Base-by-base conservation (phyloP, 2,797 vertebrate genomes). In the Ceryle rudis region DNA sequence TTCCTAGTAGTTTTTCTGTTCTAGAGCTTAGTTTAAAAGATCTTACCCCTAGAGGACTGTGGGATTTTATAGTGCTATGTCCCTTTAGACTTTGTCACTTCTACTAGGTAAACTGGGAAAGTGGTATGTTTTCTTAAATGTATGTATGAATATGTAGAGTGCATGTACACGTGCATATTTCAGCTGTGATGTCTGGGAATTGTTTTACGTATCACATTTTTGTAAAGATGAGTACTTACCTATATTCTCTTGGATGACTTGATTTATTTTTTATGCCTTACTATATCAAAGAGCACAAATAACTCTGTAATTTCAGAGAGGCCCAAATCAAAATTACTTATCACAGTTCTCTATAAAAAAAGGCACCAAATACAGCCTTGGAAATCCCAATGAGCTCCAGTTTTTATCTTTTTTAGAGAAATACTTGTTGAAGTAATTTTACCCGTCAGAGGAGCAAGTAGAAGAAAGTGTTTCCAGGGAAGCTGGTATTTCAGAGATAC, bases 361-460 rank as follows among this genome's bases (percentile, higher is more conserved):
- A 93, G 47, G 47, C 26, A 55, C 19, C 66, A 89, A 81, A 61
- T 47, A 75, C 44, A 85, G 67, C 47, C 54, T 86, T 89, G 33
- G 64, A 93, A 95, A 93, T 81, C 66, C 51, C 54, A 62, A 35
- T 44, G 84, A 89, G 88, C 94, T 89, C 49, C 4, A 2, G 7
- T 67, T 86, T 94, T 96, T 62, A 86, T 96, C 51, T 94, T 41
- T 70, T 54, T 42, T 0, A 51, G 62, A 71, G 55, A 91, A 95
- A 77, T 64, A 57, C 33, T 79, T 55, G 20, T 39, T 26, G 33
- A 94, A 93, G 64, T 92, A 74, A 86, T 95, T 95, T 90, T 86
- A 71, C 37, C 33, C 14, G 22, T 84, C 70, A 89, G 77, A 90
- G 52, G 82, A 90, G 18, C 23, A 67, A 91, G 52, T n/a, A 35